A percentile compares a stretch with the other conserved stretches of the same genome.
Evolutionary conservation across 2,888 invertebrate species (phyloP).

Genomic region (Synanthedon tipuliformis): DNA sequence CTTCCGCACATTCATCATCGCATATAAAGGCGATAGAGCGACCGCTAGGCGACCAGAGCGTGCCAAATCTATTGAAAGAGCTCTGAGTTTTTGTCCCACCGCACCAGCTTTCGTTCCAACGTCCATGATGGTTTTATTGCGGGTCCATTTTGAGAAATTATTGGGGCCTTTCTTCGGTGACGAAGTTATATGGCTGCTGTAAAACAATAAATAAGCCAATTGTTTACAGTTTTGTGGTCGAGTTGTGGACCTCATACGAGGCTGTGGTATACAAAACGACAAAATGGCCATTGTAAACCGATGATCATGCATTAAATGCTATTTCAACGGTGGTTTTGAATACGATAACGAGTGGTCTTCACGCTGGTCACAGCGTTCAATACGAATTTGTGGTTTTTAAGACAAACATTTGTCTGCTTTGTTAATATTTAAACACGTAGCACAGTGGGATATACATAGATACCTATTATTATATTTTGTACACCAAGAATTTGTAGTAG

Average conservation of each 20-base stretch:
- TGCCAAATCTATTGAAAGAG: conserved; percentile 44
- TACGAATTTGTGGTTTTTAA: conserved; percentile 27
- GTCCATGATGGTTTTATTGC: conserved; percentile 63
- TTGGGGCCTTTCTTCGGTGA: conserved; percentile 42
- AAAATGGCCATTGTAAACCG: conserved; percentile 31
- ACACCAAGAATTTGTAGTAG: conserved; percentile 5
- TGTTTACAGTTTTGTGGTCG: conserved; percentile 54
- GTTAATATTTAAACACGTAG: not conserved
- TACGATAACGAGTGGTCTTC: conserved; percentile 33
- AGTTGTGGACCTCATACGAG: conserved; percentile 47
- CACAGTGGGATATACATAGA: not conserved
- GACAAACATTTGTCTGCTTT: conserved; percentile 19
- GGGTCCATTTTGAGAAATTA: conserved; percentile 51
- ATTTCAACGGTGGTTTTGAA: conserved; percentile 34
- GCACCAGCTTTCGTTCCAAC: conserved; percentile 17
- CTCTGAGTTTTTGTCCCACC: conserved; percentile 8
- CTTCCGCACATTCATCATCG: conserved; percentile 59
- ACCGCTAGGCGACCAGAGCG: conserved; percentile 29
- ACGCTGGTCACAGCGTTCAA: conserved; percentile 21
- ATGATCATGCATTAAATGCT: conserved; percentile 39
- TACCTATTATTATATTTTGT: not conserved
- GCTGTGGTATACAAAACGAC: conserved; percentile 31
- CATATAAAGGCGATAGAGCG: conserved; percentile 31
- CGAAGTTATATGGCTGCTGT: conserved; percentile 57
- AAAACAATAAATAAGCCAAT: conserved; percentile 63